Evolutionary conservation across 2,797 vertebrate genomes (phyloP), one percentile per base, ranked within the genome.

Genomic region (Trachurus trachurus): DNA sequence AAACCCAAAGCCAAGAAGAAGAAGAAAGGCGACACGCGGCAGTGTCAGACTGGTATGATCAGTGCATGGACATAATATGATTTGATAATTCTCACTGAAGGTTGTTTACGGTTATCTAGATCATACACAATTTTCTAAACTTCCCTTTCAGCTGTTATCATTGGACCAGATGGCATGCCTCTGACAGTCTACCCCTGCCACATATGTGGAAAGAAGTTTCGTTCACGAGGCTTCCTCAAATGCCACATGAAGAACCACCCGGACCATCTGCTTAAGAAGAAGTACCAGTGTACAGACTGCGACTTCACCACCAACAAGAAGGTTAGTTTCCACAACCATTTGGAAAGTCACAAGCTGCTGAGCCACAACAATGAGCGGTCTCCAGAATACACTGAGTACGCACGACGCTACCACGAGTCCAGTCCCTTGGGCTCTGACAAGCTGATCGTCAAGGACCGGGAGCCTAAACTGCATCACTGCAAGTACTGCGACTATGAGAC

Each of bases 301-400:
- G 98, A 99, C 91, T 99, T 99, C 91, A 99, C 98, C 93, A 99
- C 98, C 81, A 99, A 99, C 94, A 99, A 99, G 93, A 99, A 99
- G 91, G 90, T 97, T 90, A 98, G 97, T 95, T 97, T 99, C 91
- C 98, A 99, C 94, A 99, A 98, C 93, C 98, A 99, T 85, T 91
- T 99, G 92, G 98, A 99, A 93, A 97, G 98, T 94, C 98, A 99
- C 95, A 99, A 98, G 93, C 96, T 99, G 86, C 97, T 98, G 90
- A 97, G 95, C 89, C 99, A 98, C 93, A 97, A 96, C 76, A 97
- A 96, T 62, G 98, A 98, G 92, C 90, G 89, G 50, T 95, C 96
- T 2, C 97, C 97, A 0, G 98, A 99, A 90, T 98, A 98, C 92
- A 98, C 97, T 0, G 98, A 99, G 84, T 99, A 99, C 77, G 95